Percentiles rank a stretch among this genome's conserved stretches.
phyloP scores from a whole-genome alignment of 1,140 invertebrate genomes.

The Ceratitis capitata region DNA sequence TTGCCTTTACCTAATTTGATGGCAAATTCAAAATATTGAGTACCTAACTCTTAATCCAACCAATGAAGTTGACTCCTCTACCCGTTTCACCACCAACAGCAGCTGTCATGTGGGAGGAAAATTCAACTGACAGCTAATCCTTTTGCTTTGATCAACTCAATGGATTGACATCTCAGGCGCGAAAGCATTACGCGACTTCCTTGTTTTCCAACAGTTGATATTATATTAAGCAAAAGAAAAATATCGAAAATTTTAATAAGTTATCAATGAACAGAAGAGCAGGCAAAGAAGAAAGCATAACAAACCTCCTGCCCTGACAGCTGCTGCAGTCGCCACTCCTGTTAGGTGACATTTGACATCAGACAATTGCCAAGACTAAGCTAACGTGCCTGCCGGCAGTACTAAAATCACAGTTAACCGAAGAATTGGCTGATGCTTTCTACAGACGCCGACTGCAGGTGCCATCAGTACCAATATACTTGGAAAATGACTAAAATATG shows the following conservation, averaged over 20 bases:
- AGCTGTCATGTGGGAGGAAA: no score
- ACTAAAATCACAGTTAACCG: no score
- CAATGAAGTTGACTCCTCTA: no score
- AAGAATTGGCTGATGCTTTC: no score
- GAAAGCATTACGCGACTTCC: neutral
- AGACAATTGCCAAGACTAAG: neutral
- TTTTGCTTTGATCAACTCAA: neutral
- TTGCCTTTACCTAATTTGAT: no score
- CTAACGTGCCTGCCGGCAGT: neutral
- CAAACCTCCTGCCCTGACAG: neutral
- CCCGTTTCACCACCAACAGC: no score
- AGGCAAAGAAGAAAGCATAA: neutral
- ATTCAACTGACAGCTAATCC: no score
- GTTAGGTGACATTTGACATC: neutral
- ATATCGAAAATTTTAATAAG: neutral
- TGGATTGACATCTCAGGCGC: neutral
- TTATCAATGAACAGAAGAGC: neutral
- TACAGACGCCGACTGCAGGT: neutral
- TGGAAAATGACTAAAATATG: conserved; percentile 7
- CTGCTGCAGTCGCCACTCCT: neutral
- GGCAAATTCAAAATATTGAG: no score
- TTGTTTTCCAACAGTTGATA: neutral
- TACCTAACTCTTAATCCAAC: no score
- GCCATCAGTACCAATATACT: neutral
- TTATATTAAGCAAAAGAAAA: neutral